phyloP scores from a whole-genome alignment of 2,888 invertebrate genomes.

The Nemotelus pantherinus region DNA sequence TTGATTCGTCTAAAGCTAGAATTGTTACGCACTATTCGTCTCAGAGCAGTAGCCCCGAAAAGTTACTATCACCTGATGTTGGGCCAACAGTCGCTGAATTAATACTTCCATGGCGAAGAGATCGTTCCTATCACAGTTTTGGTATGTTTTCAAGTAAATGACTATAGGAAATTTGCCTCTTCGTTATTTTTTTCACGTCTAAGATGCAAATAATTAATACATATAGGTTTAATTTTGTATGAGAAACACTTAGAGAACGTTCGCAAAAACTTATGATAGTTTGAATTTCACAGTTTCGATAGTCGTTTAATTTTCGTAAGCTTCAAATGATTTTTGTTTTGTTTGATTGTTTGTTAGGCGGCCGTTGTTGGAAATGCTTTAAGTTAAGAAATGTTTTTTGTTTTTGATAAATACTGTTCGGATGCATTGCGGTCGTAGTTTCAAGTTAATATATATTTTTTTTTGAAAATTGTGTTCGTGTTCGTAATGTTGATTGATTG shows the following conservation, averaged over 20 bases:
- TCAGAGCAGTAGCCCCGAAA: slow-evolving; percentile 58
- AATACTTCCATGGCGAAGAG: slow-evolving; percentile 86
- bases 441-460: too few relatives aligned
- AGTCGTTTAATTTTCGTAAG: neutral
- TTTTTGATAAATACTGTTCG: too few relatives aligned
- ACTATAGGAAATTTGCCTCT: too few relatives aligned
- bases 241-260: neutral
- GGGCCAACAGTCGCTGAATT: slow-evolving; percentile 82
- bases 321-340: neutral
- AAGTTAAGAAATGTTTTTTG: too few relatives aligned
- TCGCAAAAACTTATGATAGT: slow-evolving; percentile 5
- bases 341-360: too few relatives aligned
- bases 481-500: too few relatives aligned
- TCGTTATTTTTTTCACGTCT: too few relatives aligned
- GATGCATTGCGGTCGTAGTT: too few relatives aligned
- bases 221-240: too few relatives aligned
- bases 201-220: too few relatives aligned
- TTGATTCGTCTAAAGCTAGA: slow-evolving; percentile 76
- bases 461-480: too few relatives aligned
- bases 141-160: slow-evolving; percentile 67
- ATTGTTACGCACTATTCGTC: slow-evolving; percentile 74
- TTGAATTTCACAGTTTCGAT: neutral
- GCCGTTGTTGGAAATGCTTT: too few relatives aligned
- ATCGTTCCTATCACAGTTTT: slow-evolving; percentile 76
- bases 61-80: slow-evolving; percentile 66